These are phyloP conservation scores for Chrysogorgia sp. DNA, from an alignment of 92 coral and sea anemone genomes.

Conservation along the genomic window DNA sequence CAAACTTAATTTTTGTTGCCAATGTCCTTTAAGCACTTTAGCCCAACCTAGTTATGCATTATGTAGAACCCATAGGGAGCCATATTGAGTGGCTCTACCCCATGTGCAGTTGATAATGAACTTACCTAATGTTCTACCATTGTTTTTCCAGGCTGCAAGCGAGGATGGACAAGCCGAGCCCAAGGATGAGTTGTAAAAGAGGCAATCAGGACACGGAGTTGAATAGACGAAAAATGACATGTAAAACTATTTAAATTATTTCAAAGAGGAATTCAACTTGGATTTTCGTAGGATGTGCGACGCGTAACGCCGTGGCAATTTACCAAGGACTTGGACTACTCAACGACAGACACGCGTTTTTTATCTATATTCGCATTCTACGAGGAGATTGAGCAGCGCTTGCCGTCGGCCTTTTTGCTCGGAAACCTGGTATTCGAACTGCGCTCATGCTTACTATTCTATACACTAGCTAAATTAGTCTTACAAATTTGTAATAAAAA, in stretches of 20 bases:
- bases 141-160: constrained; percentile 75
- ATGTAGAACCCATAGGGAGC: too few species aligned
- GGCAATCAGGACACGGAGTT: not conserved
- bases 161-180: constrained; percentile 98
- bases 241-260: constrained; percentile 40
- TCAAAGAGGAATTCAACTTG: not conserved
- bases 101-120: not conserved
- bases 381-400: not conserved
- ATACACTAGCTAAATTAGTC: not conserved
- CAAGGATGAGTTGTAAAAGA: constrained; percentile 77
- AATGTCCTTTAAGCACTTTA: too few species aligned
- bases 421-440: not conserved
- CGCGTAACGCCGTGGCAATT: not conserved
- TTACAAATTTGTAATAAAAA: not conserved
- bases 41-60: too few species aligned
- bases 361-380: not conserved
- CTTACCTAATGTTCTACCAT: not conserved
- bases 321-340: not conserved
- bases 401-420: not conserved
- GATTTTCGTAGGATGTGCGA: not conserved
- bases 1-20: too few species aligned
- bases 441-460: not conserved
- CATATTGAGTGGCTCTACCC: too few species aligned
- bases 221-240: not conserved
- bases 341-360: not conserved